Evolutionary conservation across 2,797 vertebrate genomes (phyloP), one percentile per base, ranked within the genome.

Genomic region (Chaenodraco wilsoni): DNA sequence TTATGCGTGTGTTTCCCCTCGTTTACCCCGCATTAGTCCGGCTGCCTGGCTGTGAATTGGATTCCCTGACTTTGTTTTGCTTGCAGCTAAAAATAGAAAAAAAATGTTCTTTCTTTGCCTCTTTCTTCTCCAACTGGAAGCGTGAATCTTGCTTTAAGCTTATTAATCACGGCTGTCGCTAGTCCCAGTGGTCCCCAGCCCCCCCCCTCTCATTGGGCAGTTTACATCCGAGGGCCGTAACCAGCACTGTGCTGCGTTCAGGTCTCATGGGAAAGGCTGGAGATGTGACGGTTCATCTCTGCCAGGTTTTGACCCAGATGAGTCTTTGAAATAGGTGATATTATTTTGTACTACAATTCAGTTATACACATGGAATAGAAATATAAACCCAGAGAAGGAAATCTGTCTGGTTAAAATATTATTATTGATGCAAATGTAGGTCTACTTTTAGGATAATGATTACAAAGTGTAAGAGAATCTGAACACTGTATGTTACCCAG

Each of bases 161-260:
- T 21, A 82, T 88, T 79, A 74, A 85, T 89, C 84, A 83, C 1
- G 2, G 50, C 76, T 66, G 75, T 72, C 76, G 43, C 3, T 3
- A 1, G 57, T 48, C 56, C 52, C 70, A 58, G 52, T 66, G 74
- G 80, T 76, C 61, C 8, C 59, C 31, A 37, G 52, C 50, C 33
- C 8, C 68, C 81, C 66, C 72, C 55, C 54, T 81, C 46, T 65
- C 31, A 61, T 69, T 76, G 65, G 67, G 1, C 63, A 1, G 37
- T 46, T 62, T 14, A 43, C 69, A 69, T 40, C 69, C 17, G 9
- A 51, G 41, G 27, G 55, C 23, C 6, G 3, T 15, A 49, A 31
- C 19, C 31, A 57, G 17, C 27, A 75, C 55, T 31, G 15, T 55
- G 69, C 67, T 75, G 72, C 15, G 16, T 83, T 83, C 57, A 74